Percentiles rank a stretch among this genome's conserved stretches.
Evolutionary conservation across 30 jellyfish, hydroid and myxozoan genomes (phyloP).

Genomic region (Hydra vulgaris): DNA sequence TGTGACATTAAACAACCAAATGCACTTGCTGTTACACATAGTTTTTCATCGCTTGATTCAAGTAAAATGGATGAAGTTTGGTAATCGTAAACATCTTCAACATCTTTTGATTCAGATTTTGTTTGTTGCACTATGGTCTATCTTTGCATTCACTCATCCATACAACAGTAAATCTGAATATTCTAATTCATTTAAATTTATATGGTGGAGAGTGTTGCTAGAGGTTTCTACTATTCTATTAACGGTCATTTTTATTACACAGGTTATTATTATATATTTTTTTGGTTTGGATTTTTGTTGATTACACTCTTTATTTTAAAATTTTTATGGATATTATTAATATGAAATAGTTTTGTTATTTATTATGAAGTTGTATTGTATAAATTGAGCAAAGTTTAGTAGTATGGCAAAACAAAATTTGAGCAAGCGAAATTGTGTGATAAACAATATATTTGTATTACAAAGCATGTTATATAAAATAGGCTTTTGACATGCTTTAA

Average conservation of each 20-base stretch:
- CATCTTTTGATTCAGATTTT: slow-evolving; percentile 46
- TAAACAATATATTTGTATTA: too few relatives aligned
- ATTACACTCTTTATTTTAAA: too few relatives aligned
- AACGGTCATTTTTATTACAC: slow-evolving; percentile 48
- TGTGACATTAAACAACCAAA: slow-evolving; percentile 54
- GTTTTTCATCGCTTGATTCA: slow-evolving; percentile 61
- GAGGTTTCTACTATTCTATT: slow-evolving; percentile 56
- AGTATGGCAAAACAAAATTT: too few relatives aligned
- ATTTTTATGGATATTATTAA: too few relatives aligned
- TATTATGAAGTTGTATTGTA: too few relatives aligned
- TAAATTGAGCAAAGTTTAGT: too few relatives aligned
- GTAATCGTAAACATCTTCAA: slow-evolving; percentile 35
- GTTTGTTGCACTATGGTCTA: slow-evolving; percentile 73
- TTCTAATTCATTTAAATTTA: slow-evolving; percentile 31
- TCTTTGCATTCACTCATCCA: slow-evolving; percentile 61
- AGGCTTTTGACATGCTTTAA: too few relatives aligned
- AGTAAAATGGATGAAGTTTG: slow-evolving; percentile 80
- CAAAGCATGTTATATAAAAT: too few relatives aligned
- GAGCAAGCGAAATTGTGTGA: too few relatives aligned
- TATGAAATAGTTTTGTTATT: too few relatives aligned
- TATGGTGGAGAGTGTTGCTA: slow-evolving; percentile 74
- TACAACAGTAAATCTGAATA: slow-evolving; percentile 41
- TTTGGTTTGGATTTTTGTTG: neutral
- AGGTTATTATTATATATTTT: slow-evolving; percentile 51
- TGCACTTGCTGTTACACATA: slow-evolving; percentile 75